Percentiles rank a stretch among this genome's conserved stretches.
Conservation (phyloP, 2,113 vertebrate genomes). For the Oxyura jamaicensis region DNA sequence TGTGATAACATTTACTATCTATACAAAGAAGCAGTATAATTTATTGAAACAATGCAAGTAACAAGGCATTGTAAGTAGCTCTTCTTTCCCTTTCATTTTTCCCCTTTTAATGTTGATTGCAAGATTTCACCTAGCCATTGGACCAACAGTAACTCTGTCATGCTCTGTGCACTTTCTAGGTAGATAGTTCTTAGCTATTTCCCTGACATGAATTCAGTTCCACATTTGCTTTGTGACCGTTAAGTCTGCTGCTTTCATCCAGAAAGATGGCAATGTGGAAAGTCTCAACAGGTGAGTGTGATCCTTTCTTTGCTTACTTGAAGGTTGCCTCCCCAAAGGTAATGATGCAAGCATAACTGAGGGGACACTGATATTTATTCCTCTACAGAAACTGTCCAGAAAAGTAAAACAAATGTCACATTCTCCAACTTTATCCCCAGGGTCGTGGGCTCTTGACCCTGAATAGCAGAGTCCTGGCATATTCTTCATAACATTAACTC, state of each 20-base stretch:
- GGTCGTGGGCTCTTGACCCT: background rate
- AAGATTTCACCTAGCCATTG: background rate
- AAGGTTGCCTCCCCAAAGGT: background rate
- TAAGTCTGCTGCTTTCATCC: background rate
- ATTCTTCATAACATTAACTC: background rate
- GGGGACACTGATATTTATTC: background rate
- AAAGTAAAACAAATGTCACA: background rate
- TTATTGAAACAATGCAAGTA: constrained; percentile 15
- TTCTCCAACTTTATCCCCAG: background rate
- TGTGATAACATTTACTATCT: background rate
- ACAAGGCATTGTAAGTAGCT: background rate
- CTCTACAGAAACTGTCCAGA: background rate
- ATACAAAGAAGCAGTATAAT: constrained; percentile 7
- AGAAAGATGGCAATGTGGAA: background rate
- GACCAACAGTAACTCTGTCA: background rate
- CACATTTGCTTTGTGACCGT: background rate
- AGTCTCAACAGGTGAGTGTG: background rate
- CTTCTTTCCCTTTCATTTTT: background rate
- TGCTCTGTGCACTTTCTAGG: background rate
- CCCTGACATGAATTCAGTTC: background rate
- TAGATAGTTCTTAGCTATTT: background rate
- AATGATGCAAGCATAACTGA: background rate
- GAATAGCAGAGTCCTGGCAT: background rate
- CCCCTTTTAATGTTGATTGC: background rate
- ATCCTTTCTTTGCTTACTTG: background rate